These are phyloP conservation scores for Drosophila austrosaltans DNA, from an alignment of 2,888 invertebrate genomes.

Conservation along the genomic window DNA sequence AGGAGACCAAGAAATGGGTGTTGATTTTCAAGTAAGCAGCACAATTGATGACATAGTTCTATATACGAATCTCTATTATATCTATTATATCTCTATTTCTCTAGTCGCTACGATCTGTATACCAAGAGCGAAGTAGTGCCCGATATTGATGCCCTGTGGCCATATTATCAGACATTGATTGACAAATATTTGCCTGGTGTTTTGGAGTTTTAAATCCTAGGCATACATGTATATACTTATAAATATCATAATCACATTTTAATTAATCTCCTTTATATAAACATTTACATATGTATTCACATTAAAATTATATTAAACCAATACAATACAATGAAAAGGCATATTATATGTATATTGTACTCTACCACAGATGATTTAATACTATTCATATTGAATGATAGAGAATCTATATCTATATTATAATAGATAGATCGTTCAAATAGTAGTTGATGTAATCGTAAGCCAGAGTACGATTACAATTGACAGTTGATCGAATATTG, in stretches of 20 bases:
- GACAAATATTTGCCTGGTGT: slow-evolving; percentile 96
- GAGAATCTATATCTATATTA: not conserved
- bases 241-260: not conserved
- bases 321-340: not conserved
- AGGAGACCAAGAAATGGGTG: slow-evolving; percentile 91
- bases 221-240: too few relatives aligned
- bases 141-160: slow-evolving; percentile 93
- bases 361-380: not conserved
- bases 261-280: not conserved
- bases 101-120: slow-evolving; percentile 96
- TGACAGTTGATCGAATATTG: too few relatives aligned
- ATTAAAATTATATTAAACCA: not conserved
- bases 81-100: not conserved
- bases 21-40: slow-evolving; percentile 94
- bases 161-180: slow-evolving; percentile 95
- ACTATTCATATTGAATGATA: not conserved
- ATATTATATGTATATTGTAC: not conserved
- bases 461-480: too few relatives aligned
- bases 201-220: slow-evolving; percentile 85
- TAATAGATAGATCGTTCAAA: too few relatives aligned
- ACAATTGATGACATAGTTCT: not conserved
- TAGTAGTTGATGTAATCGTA: too few relatives aligned
- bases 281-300: not conserved
- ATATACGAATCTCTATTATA: too few relatives aligned
- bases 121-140: slow-evolving; percentile 94